These are phyloP conservation scores for Apogon talboti DNA, from an alignment of 2,797 vertebrate genomes.

Conservation along the genomic window DNA sequence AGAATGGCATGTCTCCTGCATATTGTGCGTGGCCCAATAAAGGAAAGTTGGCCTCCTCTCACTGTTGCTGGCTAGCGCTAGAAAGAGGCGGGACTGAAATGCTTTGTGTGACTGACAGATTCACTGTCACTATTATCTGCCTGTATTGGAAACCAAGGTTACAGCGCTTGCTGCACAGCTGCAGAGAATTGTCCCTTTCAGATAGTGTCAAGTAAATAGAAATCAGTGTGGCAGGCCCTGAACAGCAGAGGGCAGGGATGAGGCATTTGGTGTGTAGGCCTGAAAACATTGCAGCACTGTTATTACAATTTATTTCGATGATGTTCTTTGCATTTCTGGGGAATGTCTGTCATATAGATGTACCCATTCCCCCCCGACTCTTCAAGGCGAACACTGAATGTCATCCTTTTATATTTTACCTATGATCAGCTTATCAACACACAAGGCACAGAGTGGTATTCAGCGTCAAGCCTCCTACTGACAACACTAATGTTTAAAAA, in stretches of 20 bases:
- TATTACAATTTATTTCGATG: conserved; percentile 4
- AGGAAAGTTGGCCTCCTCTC: conserved; percentile 35
- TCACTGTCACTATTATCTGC: conserved; percentile 28
- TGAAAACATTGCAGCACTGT: conserved; percentile 4
- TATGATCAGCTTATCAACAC: conserved; percentile 4
- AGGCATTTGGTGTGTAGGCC: conserved; percentile 20
- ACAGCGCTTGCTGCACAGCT: conserved; percentile 19
- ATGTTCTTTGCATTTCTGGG: conserved; percentile 40
- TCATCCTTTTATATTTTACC: too few relatives aligned
- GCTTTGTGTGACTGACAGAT: conserved; percentile 33
- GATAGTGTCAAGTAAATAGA: conserved; percentile 35
- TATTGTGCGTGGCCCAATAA: conserved; percentile 42
- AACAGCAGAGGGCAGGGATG: conserved; percentile 33
- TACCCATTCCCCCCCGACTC: not conserved
- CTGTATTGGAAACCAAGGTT: conserved; percentile 50
- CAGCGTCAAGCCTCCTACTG: not conserved
- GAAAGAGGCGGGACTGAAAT: conserved; percentile 14
- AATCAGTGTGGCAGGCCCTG: conserved; percentile 38
- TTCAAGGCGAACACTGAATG: too few relatives aligned
- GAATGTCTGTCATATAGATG: not conserved
- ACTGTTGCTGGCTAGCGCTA: conserved; percentile 26
- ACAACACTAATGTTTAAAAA: not conserved
- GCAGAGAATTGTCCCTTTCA: conserved; percentile 36
- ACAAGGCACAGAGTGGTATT: not conserved
- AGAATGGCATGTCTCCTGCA: conserved; percentile 42